Evolutionary conservation across 2,888 invertebrate genomes (phyloP).

Genomic region (Bombylius major): DNA sequence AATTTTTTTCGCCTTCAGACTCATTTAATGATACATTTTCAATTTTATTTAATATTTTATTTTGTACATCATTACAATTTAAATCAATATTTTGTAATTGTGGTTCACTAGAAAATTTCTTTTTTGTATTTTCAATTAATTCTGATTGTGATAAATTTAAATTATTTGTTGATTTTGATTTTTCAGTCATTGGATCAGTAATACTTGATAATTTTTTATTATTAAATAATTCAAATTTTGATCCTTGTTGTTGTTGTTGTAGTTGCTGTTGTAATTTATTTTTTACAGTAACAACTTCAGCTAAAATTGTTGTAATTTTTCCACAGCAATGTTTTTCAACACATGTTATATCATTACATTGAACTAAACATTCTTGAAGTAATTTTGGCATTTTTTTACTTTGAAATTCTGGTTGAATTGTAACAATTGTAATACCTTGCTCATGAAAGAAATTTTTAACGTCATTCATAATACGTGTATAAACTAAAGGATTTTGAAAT

Average conservation of each 20-base stretch:
- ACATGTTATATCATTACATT: slow-evolving; percentile 1
- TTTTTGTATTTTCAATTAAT: neutral
- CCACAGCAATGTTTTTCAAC: slow-evolving; percentile 5
- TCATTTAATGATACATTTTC: too few relatives aligned
- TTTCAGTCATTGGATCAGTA: neutral
- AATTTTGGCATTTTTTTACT: slow-evolving; percentile 12
- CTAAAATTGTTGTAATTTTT: neutral
- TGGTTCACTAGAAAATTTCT: slow-evolving; percentile 1
- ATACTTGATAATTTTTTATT: neutral
- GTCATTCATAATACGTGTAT: slow-evolving; percentile 43
- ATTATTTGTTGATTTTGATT: slow-evolving; percentile 4
- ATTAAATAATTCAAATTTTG: neutral
- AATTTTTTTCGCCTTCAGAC: too few relatives aligned
- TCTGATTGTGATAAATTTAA: neutral
- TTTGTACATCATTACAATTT: neutral
- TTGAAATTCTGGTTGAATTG: slow-evolving; percentile 76
- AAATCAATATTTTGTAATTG: neutral
- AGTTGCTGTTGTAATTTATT: neutral
- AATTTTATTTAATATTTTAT: too few relatives aligned
- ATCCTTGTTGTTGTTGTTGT: neutral
- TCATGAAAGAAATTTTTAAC: slow-evolving; percentile 64
- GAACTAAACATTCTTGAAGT: slow-evolving; percentile 1
- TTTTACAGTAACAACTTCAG: neutral
- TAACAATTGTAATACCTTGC: slow-evolving; percentile 70
- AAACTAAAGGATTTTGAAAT: slow-evolving; percentile 51